Base-by-base conservation (phyloP, 2,797 vertebrate species). In the Sparidentex hasta region DNA sequence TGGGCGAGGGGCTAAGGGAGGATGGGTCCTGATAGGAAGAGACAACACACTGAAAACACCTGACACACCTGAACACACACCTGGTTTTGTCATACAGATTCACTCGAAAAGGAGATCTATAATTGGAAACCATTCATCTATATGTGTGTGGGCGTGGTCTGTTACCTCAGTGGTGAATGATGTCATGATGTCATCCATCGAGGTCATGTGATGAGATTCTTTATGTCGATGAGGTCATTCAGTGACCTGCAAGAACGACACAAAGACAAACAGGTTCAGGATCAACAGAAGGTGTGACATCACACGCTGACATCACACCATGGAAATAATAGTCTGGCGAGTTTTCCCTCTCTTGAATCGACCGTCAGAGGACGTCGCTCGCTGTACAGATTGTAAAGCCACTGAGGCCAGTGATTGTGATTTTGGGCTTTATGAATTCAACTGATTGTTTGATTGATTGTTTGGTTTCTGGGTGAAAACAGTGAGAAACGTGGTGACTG, bases 131-230 rank as follows among this genome's bases (percentile, higher is more conserved):
- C 11, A 62, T 17, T 7, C 5, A 23, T 3, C 13, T 0, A 0
- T 7, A 13, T 13, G 1, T 38, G 50, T 18, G 64, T 20, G 50
- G 29, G 55, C 7, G 7, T 7, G 17, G 11, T 18, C 43, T 18
- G 1, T 74, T 86, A 90, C 90, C 88, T 88, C 72, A 0, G 85
- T 69, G n/a, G 52, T 57, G 52, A 78, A 56, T 0, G 1, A 2
- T 1, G 71, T 80, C 41, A 76, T 74, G 70, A 76, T 71, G 87
- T 85, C 70, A n/a, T 80, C 82, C 65, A 79, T 76, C 65, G 63
- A 43, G 14, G 79, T 84, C 74, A 74, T 46, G 41, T 62, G 50
- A 18, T 69, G 65, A 50, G 27, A 11, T 41, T 38, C 5, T 75
- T 71, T 21, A 51, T 27, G 16, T 25, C 0, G 14, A 70, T 51